A percentile compares a stretch with the other conserved stretches of the same genome.
These are phyloP conservation scores for Lepidocolaptes lacrymiger DNA, from an alignment of 2,797 vertebrate species.

Conservation along the genomic window DNA sequence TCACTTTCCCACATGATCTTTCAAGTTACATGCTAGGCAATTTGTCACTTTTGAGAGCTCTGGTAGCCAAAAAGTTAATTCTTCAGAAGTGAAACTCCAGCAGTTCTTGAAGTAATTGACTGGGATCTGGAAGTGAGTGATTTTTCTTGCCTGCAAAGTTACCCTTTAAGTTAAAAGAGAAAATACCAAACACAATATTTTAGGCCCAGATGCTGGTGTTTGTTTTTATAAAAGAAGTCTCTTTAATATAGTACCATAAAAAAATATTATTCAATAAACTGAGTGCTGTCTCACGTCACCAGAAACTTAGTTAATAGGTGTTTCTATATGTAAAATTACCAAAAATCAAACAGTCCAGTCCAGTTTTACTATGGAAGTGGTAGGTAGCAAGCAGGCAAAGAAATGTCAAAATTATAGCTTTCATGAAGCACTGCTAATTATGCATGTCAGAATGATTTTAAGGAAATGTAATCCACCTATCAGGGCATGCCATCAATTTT, in stretches of 20 bases:
- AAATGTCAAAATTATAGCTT: not conserved
- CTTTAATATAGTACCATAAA: not conserved
- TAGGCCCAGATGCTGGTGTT: not conserved
- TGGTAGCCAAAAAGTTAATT: conserved; percentile 62
- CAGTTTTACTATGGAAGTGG: not conserved
- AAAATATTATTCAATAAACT: not conserved
- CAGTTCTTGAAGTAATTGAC: conserved; percentile 44
- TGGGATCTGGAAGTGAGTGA: conserved; percentile 13
- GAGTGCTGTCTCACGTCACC: not conserved
- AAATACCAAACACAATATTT: not conserved
- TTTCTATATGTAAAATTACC: not conserved
- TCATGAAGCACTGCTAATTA: not conserved
- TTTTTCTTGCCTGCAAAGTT: conserved; percentile 35
- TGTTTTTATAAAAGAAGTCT: not conserved
- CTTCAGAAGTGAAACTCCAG: conserved; percentile 24
- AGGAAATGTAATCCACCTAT: not conserved
- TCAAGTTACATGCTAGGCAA: conserved; percentile 23
- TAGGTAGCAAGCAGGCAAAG: not conserved
- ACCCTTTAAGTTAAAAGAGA: conserved; percentile 15
- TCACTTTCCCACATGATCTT: conserved; percentile 35
- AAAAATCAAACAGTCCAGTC: not conserved
- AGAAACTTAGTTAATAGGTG: not conserved
- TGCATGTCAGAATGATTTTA: not conserved
- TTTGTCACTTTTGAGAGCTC: conserved; percentile 60
- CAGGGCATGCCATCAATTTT: not conserved